Percentiles rank a stretch among this genome's conserved stretches.
phyloP scores from a whole-genome alignment of 2,797 vertebrate species.

The Oryzias sinensis region DNA sequence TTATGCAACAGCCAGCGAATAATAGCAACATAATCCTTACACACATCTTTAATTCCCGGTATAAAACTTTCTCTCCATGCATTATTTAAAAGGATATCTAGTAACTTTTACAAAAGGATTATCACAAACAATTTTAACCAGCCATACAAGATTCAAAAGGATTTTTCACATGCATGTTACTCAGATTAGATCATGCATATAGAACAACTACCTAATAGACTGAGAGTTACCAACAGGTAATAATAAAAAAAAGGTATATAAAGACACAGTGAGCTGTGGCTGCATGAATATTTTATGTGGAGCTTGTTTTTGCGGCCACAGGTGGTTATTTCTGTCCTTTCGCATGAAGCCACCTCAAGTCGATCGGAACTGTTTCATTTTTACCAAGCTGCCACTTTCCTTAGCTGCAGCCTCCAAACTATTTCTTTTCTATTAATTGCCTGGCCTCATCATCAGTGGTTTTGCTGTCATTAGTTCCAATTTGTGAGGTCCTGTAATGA shows the following conservation, averaged over 20 bases:
- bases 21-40: slow-evolving; percentile 8
- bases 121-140: neutral
- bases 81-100: neutral
- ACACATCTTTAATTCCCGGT: neutral
- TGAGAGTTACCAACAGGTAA: neutral
- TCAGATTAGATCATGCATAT: too few species aligned
- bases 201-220: too few species aligned
- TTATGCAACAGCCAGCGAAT: slow-evolving; percentile 38
- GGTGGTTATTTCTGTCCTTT: slow-evolving; percentile 18
- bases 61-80: neutral
- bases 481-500: slow-evolving; percentile 21
- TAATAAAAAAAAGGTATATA: neutral
- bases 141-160: neutral
- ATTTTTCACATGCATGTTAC: neutral
- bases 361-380: neutral
- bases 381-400: neutral
- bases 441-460: slow-evolving; percentile 5
- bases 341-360: slow-evolving; percentile 28
- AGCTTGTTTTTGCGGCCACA: slow-evolving; percentile 17
- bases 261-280: neutral
- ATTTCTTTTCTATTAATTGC: slow-evolving; percentile 3
- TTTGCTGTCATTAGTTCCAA: slow-evolving; percentile 17
- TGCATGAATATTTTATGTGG: slow-evolving; percentile 17
- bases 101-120: neutral
- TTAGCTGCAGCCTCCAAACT: neutral